phyloP scores from a whole-genome alignment of 2,113 vertebrate genomes.

The Bufo bufo region DNA sequence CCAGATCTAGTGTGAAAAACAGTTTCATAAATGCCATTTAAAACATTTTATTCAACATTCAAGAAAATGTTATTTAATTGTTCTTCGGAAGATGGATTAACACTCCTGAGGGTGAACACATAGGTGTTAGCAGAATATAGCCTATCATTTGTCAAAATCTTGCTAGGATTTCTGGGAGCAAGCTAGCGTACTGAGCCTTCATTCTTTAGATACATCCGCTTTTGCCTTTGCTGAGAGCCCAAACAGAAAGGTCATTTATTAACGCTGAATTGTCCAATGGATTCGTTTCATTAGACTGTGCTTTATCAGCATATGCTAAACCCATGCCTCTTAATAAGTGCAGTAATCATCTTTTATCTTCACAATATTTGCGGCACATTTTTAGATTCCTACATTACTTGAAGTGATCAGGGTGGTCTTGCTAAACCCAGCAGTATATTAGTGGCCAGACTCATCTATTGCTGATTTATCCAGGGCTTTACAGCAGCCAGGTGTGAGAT shows the following conservation, averaged over 20 bases:
- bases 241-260: slow-evolving; percentile 43
- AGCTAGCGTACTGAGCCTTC: slow-evolving; percentile 10
- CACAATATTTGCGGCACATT: neutral
- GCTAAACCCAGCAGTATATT: slow-evolving; percentile 27
- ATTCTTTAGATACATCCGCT: slow-evolving; percentile 3
- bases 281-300: slow-evolving; percentile 48
- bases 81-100: neutral
- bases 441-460: slow-evolving; percentile 31
- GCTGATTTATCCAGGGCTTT: slow-evolving; percentile 40
- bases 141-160: slow-evolving; percentile 32
- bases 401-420: slow-evolving; percentile 4
- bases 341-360: slow-evolving; percentile 22
- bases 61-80: slow-evolving; percentile 5
- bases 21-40: neutral
- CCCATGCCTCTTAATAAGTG: slow-evolving; percentile 2
- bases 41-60: neutral
- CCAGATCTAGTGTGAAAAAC: neutral
- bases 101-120: neutral
- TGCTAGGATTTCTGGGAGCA: neutral
- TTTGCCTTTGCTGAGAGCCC: slow-evolving; percentile 29
- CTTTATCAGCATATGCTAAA: slow-evolving; percentile 31
- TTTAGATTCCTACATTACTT: neutral
- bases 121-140: neutral
- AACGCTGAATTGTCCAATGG: slow-evolving; percentile 26
- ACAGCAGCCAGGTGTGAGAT: slow-evolving; percentile 37